Base-by-base conservation (phyloP, 2,797 vertebrate genomes). In the Vipera ursinii region DNA sequence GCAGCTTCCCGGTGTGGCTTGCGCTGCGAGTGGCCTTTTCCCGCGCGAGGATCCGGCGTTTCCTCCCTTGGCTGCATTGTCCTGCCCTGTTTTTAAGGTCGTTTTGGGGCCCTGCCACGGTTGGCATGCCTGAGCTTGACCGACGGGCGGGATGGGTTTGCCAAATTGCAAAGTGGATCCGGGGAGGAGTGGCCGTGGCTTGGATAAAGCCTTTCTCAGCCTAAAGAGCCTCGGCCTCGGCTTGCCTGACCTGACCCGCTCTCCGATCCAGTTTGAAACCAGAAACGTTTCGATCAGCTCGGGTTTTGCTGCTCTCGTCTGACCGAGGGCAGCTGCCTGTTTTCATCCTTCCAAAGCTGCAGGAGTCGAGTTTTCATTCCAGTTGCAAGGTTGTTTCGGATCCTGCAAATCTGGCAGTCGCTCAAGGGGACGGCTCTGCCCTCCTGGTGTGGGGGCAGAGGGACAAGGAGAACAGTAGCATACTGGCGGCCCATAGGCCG, bases 141-240 rank as follows among this genome's bases (percentile, higher is more conserved):
- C 38, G 3, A 22, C 3, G 8, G 17, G 17, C 73, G 44, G 20
- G 22, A 9, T 44, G 12, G 38, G 3, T 1, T 44, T 78, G 73
- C 73, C 86, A 53, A 32, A 9, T 0, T 0, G 38, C 0, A 8
- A 51, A 2, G 3, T 2, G 73, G 1, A 28, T 3, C 28, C 6
- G 3, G 22, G 57, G 3, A 10, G 6, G 20, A 2, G 20, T 4
- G 20, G 73, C 8, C 0, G 20, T 22, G 0, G 20, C 2, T 48
- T 22, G 7, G 3, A 3, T 44, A 8, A n/a, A 63, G 28, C 28
- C 4, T n/a, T 65, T 69, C n/a, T 69, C 14, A 0, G 2, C 14
- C 15, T 24, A 38, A 78, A 65, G 17, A 78, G 69, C 69, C 15
- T 32, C 14, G 2, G 65, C 28, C 8, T 4, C 48, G 0, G 17